Base-by-base conservation (phyloP, 2,888 invertebrate species). In the Drosophila phalerata region DNA sequence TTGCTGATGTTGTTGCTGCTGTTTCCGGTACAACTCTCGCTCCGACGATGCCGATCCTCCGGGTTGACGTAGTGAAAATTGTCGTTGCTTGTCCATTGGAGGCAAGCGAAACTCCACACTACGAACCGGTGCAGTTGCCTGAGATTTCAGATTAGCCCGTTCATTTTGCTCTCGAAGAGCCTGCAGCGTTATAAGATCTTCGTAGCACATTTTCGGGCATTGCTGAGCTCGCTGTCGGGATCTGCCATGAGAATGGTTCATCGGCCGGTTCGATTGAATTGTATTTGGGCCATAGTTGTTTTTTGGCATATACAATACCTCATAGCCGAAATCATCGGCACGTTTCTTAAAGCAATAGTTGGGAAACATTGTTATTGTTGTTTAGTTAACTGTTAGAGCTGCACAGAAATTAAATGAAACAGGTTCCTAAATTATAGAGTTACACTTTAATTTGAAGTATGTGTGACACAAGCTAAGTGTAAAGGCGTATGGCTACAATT, bases 311-410 rank as follows among this genome's bases (percentile, higher is more conserved):
- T 69, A 76, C 25, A 65, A 1, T 5, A 87, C 47, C 11, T 89
- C 68, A 25, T 67, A 88, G 40, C 53, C 83, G 8, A 43, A 61
- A 8, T 77, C 58, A 11, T 61, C 57, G 40, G 48, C 13, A 10
- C 55, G 53, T 56, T 75, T 84, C n/a, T 60, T 60, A 47, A 86
- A 90, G 63, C 89, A 86, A 52, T 64, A 88, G 69, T 85, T 85
- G 69, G 87, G 87, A 57, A 74, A 72, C 90, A 90, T 85, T 40
- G 43, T 42, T 58, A 8, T n/a, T 32, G 32, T 48, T 47, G 51
- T 34, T 55, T 17, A 9, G 11, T n/a, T 56, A 28, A 32, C 45
- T 42, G 49, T 45, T 48, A 38, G 32, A 57, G 45, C 9, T 62
- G 43, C 48, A 56, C 43, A 49, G n/a, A 25, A 80, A 65, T 63